phyloP scores from a whole-genome alignment of 2,113 vertebrate genomes.

The Mobula birostris region DNA sequence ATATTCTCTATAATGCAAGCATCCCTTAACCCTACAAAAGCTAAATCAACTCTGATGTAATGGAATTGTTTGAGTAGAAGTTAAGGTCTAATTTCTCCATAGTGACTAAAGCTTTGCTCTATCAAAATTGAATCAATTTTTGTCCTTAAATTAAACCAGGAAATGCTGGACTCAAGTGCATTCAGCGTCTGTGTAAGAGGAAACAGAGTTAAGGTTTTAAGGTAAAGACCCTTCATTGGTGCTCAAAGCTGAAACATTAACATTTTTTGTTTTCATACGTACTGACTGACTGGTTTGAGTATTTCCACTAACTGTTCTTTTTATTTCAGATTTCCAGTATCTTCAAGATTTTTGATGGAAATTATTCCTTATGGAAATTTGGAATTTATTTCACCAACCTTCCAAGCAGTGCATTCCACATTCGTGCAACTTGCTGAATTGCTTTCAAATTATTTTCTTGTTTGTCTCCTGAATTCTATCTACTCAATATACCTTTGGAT shows the following conservation, averaged over 20 bases:
- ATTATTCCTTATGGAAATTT: background rate
- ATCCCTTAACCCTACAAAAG: background rate
- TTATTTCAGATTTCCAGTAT: too few relatives aligned
- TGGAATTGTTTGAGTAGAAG: background rate
- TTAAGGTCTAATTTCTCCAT: background rate
- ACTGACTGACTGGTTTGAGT: too few relatives aligned
- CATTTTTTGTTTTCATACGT: too few relatives aligned
- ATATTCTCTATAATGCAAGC: background rate
- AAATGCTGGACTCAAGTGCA: too few relatives aligned
- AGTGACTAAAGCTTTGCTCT: background rate
- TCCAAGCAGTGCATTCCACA: background rate
- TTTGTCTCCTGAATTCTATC: too few relatives aligned
- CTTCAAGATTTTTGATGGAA: too few relatives aligned
- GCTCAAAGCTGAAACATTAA: too few relatives aligned
- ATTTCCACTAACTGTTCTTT: too few relatives aligned
- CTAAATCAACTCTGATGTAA: background rate
- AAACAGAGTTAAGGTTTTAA: too few relatives aligned
- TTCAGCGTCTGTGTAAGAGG: too few relatives aligned
- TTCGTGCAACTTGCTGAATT: background rate
- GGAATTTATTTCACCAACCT: background rate
- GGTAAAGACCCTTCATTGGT: too few relatives aligned
- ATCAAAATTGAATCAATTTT: background rate
- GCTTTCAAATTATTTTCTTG: too few relatives aligned
- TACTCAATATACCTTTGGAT: background rate
- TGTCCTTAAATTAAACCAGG: background rate